A percentile compares a stretch with the other conserved stretches of the same genome.
phyloP scores from a whole-genome alignment of 2,888 invertebrate genomes.

The Temnothorax unifasciatus region DNA sequence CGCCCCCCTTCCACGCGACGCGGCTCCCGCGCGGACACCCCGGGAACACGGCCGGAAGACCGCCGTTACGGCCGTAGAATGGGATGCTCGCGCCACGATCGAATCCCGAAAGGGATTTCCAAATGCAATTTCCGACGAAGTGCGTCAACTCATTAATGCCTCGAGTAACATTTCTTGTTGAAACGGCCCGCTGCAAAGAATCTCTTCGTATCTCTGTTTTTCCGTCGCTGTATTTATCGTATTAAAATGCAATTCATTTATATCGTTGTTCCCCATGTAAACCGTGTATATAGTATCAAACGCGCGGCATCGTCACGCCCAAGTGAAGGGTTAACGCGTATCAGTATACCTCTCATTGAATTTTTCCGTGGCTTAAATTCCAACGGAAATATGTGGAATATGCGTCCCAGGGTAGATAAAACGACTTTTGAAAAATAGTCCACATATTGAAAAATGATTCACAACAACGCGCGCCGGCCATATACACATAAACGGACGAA shows the following conservation, averaged over 20 bases:
- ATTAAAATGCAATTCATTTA: background rate
- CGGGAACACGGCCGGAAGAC: conserved; percentile 57
- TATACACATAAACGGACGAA: background rate
- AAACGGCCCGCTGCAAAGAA: background rate
- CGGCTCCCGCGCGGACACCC: conserved; percentile 37
- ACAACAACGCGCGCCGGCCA: background rate
- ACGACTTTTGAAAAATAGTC: conserved; percentile 50
- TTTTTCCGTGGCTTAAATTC: conserved; percentile 33
- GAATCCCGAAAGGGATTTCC: conserved; percentile 39
- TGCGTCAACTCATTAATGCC: conserved; percentile 40
- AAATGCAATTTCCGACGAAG: conserved; percentile 42
- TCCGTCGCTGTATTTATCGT: background rate
- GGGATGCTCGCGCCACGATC: conserved; percentile 33
- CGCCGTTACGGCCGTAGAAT: background rate
- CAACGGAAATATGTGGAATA: conserved; percentile 36
- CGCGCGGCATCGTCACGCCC: background rate
- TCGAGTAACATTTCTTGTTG: conserved; percentile 6
- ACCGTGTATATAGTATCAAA: background rate
- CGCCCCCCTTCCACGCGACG: conserved; percentile 17
- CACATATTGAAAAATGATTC: background rate
- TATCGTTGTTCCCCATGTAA: background rate
- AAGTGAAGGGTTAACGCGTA: conserved; percentile 28
- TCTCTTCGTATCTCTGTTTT: background rate
- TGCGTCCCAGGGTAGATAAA: conserved; percentile 16
- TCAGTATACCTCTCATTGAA: conserved; percentile 24